Base-by-base conservation (phyloP, 2,888 invertebrate genomes). In the Parnassius orleans region DNA sequence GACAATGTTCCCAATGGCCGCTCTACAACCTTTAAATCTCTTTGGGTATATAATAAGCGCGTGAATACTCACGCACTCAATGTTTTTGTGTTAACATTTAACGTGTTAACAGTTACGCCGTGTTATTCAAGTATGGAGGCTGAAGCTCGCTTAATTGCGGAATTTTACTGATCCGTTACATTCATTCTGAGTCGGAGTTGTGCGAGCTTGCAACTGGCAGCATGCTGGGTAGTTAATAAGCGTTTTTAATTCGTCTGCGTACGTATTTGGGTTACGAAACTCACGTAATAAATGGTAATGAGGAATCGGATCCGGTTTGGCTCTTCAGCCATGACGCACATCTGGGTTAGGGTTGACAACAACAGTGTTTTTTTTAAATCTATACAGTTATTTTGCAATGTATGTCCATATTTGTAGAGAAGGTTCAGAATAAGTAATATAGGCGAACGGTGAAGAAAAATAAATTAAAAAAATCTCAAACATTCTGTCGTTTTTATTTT, bases 121-220 rank as follows among this genome's bases (percentile, higher is more conserved):
- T 58, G 19, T 46, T 12, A 46, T 46, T 14, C 24, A 7, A 43
- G 51, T 61, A 47, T 51, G 19, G 56, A 48, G 15, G 41, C 19
- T 33, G 19, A 50, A 62, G 57, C 50, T 53, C 47, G 43, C 10
- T 53, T 57, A 62, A 62, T 62, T 58, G 24, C n/a, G 1, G 33
- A 53, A 54, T 54, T 48, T 57, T 53, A 50, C 44, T 43, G 53
- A 57, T 57, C 57, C 62, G 62, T 62, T 62, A 62, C 57, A 10
- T 62, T 57, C 53, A 57, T 61, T 57, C 47, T 19, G 47, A 15
- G 50, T 33, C 5, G 33, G 33, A 33, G 33, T 33, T 33, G 33
- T 33, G 33, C 33, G 33, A 33, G 7, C 33, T 33, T 5, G 33
- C 7, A 33, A 7, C 33, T 33, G 33, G 33, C 7, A 33, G 33